A percentile compares a stretch with the other conserved stretches of the same genome.
Conservation (phyloP, 2,888 invertebrate genomes). For the Patella pellucida region DNA sequence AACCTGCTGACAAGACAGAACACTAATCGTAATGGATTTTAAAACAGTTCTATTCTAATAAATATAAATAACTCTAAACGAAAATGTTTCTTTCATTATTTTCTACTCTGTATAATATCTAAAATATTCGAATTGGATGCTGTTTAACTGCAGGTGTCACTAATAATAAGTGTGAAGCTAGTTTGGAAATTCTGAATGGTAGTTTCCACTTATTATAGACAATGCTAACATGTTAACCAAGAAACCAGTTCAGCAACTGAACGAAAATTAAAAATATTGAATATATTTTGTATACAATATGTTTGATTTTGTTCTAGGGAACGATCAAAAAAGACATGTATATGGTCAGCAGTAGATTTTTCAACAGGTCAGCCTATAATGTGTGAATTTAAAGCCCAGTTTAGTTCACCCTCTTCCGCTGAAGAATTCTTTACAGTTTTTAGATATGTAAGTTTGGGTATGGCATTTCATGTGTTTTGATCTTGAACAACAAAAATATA, state of each 20-base stretch:
- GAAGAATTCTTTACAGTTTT: constrained; percentile 45
- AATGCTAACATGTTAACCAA: too few relatives aligned
- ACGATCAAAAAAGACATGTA: constrained; percentile 39
- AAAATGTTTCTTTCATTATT: background rate
- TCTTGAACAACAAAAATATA: background rate
- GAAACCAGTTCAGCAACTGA: too few relatives aligned
- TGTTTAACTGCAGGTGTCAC: too few relatives aligned
- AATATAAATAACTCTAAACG: background rate
- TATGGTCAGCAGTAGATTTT: constrained; percentile 57
- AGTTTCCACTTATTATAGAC: too few relatives aligned
- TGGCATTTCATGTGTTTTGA: background rate
- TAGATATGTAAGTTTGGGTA: constrained; percentile 35
- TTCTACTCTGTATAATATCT: background rate
- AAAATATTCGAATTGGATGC: too few relatives aligned
- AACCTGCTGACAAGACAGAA: too few relatives aligned
- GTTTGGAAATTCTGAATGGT: too few relatives aligned
- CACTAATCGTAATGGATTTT: too few relatives aligned
- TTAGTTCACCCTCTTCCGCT: constrained; percentile 48
- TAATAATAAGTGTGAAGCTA: too few relatives aligned
- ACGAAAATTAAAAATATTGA: too few relatives aligned
- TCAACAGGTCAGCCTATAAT: constrained; percentile 53
- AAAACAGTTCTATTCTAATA: too few relatives aligned
- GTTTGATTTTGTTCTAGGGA: constrained; percentile 25
- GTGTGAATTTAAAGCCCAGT: constrained; percentile 48
- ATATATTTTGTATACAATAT: background rate